Evolutionary conservation across 2,888 invertebrate species (phyloP).

Genomic region (Halocaridina rubra): DNA sequence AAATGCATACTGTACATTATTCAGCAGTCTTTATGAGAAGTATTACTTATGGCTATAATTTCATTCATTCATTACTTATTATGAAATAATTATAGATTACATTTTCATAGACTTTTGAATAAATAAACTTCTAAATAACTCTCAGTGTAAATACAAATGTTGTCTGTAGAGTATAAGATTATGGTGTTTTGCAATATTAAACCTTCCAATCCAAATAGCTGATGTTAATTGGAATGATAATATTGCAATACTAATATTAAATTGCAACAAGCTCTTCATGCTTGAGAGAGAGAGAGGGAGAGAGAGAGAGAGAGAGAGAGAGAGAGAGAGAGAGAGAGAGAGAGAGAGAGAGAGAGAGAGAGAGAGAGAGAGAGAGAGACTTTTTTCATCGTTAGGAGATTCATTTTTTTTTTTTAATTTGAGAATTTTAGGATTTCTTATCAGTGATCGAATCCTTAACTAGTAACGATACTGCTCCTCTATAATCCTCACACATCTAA

Average conservation of each 20-base stretch:
- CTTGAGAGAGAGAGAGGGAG: neutral
- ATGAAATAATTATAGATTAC: no score
- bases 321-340: neutral
- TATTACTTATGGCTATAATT: no score
- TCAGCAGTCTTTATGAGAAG: no score
- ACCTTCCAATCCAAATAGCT: neutral
- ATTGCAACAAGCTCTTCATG: neutral
- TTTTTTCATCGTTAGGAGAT: neutral
- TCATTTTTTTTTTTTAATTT: neutral
- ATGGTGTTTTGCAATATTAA: neutral
- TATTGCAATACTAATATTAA: neutral
- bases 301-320: conserved; percentile 2
- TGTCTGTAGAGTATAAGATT: no score
- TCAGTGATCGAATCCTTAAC: neutral
- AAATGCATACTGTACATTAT: no score
- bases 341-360: neutral
- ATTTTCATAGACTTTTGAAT: no score
- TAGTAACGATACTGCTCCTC: no score
- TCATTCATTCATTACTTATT: no score
- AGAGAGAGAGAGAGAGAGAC: neutral
- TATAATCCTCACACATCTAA: no score
- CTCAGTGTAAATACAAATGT: no score
- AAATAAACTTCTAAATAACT: no score
- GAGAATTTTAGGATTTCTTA: neutral
- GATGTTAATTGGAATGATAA: neutral